Conservation (phyloP, 2,888 invertebrate species). For the Tyria jacobaeae region DNA sequence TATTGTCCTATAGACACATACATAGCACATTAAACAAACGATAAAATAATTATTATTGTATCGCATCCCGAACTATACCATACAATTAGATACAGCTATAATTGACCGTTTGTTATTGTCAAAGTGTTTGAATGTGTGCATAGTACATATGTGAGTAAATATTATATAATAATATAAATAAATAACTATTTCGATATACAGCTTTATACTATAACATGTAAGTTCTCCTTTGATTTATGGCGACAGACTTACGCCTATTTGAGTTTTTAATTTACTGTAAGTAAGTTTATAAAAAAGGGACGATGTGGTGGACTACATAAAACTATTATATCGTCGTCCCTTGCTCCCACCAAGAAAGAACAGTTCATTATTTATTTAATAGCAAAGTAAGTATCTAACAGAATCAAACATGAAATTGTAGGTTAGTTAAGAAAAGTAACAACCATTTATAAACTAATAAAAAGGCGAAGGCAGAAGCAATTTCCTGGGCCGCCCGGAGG, state of each 20-base stretch:
- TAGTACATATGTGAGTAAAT: slow-evolving; percentile 16
- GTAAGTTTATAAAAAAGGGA: too few species aligned
- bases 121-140: slow-evolving; percentile 10
- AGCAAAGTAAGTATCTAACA: slow-evolving; percentile 21
- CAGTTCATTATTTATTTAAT: not conserved
- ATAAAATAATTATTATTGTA: slow-evolving; percentile 41
- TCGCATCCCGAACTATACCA: slow-evolving; percentile 47
- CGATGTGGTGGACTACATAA: too few species aligned
- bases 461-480: slow-evolving; percentile 51
- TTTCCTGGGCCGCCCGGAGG: slow-evolving; percentile 58
- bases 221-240: too few species aligned
- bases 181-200: too few species aligned
- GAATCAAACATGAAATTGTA: slow-evolving; percentile 36
- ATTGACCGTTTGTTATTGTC: slow-evolving; percentile 40
- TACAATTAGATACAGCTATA: slow-evolving; percentile 2
- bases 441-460: slow-evolving; percentile 53
- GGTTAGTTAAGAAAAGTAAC: slow-evolving; percentile 48
- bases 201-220: too few species aligned
- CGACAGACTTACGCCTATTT: too few species aligned
- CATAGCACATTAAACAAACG: slow-evolving; percentile 50
- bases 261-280: too few species aligned
- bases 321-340: too few species aligned
- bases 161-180: slow-evolving; percentile 19
- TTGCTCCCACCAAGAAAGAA: not conserved
- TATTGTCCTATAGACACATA: slow-evolving; percentile 49